phyloP scores from a whole-genome alignment of 2,888 invertebrate genomes.

The Lasius fuliginosus region DNA sequence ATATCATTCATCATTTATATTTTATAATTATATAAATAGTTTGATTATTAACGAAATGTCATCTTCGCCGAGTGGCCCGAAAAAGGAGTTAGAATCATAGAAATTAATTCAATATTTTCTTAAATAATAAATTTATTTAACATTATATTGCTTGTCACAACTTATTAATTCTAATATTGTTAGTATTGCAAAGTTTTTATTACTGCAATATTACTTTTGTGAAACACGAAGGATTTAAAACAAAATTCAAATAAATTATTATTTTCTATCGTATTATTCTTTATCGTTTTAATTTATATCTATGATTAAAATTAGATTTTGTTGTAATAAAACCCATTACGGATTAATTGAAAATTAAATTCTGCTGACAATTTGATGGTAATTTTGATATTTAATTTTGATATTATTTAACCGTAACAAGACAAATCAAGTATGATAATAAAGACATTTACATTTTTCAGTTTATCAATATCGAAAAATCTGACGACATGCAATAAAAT shows the following conservation, averaged over 20 bases:
- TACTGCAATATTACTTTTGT: not conserved
- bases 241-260: not conserved
- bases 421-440: not conserved
- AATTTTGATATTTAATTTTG: not conserved
- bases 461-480: conserved; percentile 23
- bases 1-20: conserved; percentile 18
- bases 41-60: not conserved
- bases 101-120: conserved; percentile 18
- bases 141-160: not conserved
- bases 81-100: not conserved
- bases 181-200: not conserved
- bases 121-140: not conserved
- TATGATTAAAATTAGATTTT: not conserved
- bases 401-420: not conserved
- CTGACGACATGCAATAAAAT: not conserved
- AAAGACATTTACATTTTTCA: conserved; percentile 6
- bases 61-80: not conserved
- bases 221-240: not conserved
- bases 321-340: not conserved
- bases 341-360: not conserved
- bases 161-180: conserved; percentile 13
- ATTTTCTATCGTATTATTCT: too few relatives aligned
- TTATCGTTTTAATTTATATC: conserved; percentile 5
- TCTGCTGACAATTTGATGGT: not conserved
- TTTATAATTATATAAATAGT: not conserved